Evolutionary conservation across 1,140 invertebrate species (phyloP).

Genomic region (Gonioctena quinquepunctata): DNA sequence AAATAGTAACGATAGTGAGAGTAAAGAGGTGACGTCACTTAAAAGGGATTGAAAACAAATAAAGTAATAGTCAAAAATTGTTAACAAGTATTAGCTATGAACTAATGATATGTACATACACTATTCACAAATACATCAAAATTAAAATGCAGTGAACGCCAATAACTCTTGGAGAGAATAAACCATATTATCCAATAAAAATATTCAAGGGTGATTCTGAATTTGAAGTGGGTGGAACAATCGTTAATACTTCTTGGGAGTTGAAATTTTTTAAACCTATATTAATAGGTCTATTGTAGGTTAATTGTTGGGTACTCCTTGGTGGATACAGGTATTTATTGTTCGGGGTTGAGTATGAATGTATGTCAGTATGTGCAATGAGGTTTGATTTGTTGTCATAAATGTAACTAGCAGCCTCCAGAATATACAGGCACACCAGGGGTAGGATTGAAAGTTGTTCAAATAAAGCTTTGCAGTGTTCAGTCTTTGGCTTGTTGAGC

Average conservation of each 20-base stretch:
- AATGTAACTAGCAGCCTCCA: neutral
- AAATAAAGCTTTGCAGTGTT: neutral
- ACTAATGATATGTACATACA: no score
- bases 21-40: no score
- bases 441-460: neutral
- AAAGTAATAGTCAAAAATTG: no score
- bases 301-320: neutral
- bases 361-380: neutral
- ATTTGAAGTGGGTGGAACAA: no score
- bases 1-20: no score
- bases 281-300: neutral
- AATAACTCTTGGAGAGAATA: no score
- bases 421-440: neutral
- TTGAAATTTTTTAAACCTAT: neutral
- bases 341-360: neutral
- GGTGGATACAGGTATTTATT: neutral
- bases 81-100: neutral
- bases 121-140: no score
- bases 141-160: no score
- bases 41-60: no score
- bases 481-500: neutral
- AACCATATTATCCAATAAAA: no score
- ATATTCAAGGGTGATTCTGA: no score
- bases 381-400: neutral
- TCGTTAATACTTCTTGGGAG: neutral